These are phyloP conservation scores for Henricia sp. DNA, from an alignment of 53 echinoderm and acorn worm species.

Conservation along the genomic window DNA sequence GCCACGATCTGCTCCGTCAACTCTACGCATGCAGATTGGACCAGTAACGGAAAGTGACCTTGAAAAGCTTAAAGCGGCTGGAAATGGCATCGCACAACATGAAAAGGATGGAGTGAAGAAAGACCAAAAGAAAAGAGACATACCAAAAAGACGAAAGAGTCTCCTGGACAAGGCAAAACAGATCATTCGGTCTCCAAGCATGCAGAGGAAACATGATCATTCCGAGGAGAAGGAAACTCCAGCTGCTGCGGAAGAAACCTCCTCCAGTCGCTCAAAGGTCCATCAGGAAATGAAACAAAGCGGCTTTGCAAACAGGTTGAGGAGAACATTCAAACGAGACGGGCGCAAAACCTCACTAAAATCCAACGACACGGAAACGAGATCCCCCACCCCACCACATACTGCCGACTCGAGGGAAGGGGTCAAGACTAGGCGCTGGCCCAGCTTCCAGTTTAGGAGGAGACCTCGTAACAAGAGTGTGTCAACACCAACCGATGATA, in stretches of 20 bases:
- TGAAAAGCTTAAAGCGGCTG: constrained; percentile 64
- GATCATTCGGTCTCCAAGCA: constrained; percentile 87
- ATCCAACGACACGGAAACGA: constrained; percentile 44
- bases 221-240: constrained; percentile 57
- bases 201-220: constrained; percentile 74
- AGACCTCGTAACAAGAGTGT: constrained; percentile 77
- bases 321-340: constrained; percentile 79
- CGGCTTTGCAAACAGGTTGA: constrained; percentile 86
- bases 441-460: constrained; percentile 80
- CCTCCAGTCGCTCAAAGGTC: constrained; percentile 62
- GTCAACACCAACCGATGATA: constrained; percentile 91
- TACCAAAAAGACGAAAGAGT: constrained; percentile 82
- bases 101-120: constrained; percentile 68
- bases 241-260: constrained; percentile 27
- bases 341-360: constrained; percentile 50
- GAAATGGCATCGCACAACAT: constrained; percentile 75
- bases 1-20: constrained; percentile 89
- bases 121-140: constrained; percentile 73
- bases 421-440: constrained; percentile 75
- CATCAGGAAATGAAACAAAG: constrained; percentile 89
- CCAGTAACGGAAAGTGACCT: constrained; percentile 65
- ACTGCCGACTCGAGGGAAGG: constrained; percentile 71
- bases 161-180: constrained; percentile 85
- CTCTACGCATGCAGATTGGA: constrained; percentile 82
- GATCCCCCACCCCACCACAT: constrained; percentile 3